Percentiles rank a stretch among this genome's conserved stretches.
Conservation (phyloP, 2,113 vertebrate genomes). For the Myiopsitta monachus region DNA sequence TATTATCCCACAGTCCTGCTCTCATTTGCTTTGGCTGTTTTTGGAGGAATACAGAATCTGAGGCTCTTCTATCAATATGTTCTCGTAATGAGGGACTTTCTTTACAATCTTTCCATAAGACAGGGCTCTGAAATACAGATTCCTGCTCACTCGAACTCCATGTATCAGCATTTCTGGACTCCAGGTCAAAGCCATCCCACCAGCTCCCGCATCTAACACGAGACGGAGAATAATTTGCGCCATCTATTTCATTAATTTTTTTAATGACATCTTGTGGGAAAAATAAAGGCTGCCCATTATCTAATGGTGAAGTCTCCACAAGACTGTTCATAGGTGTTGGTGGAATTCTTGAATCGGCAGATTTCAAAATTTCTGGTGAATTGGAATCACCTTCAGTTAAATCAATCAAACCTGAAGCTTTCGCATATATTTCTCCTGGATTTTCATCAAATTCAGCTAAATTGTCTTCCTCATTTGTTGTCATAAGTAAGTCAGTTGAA, state of each 20-base stretch:
- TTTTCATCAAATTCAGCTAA: constrained; percentile 78
- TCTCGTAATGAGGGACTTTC: constrained; percentile 19
- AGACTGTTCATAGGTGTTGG: constrained; percentile 89
- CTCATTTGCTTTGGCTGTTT: constrained; percentile 56
- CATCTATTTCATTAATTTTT: constrained; percentile 78
- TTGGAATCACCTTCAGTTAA: constrained; percentile 63
- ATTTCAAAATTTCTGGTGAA: constrained; percentile 66
- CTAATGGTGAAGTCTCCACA: constrained; percentile 82
- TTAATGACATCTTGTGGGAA: constrained; percentile 82
- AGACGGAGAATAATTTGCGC: constrained; percentile 72
- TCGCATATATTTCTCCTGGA: constrained; percentile 50
- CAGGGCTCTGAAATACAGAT: constrained; percentile 76
- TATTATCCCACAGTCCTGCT: constrained; percentile 55
- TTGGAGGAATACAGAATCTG: constrained; percentile 72
- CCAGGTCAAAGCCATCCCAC: constrained; percentile 86
- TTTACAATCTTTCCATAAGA: constrained; percentile 72
- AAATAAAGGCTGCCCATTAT: constrained; percentile 78
- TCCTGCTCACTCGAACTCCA: constrained; percentile 80
- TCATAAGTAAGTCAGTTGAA: constrained; percentile 63
- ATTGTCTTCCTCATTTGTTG: constrained; percentile 72
- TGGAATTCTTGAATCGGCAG: constrained; percentile 77
- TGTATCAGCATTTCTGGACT: constrained; percentile 71
- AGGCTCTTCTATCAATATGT: constrained; percentile 66
- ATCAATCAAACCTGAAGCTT: constrained; percentile 51
- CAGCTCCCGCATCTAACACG: constrained; percentile 78